Evolutionary conservation across 2,888 invertebrate genomes (phyloP).

Genomic region (Holacanthella duospinosa): DNA sequence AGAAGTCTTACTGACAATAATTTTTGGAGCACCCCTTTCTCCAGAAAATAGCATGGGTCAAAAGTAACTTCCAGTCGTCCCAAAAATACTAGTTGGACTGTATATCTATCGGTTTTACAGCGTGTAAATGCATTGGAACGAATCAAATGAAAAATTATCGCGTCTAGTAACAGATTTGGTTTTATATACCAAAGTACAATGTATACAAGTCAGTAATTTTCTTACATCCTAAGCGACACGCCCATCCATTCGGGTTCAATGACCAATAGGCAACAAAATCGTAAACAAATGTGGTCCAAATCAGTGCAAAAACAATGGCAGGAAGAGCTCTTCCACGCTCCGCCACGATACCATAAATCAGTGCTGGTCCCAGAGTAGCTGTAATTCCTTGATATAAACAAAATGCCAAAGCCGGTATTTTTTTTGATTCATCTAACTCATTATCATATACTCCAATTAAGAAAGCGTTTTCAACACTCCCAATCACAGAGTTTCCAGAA

Average conservation of each 20-base stretch:
- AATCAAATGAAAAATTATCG: no score
- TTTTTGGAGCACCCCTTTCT: no score
- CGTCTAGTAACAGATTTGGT: no score
- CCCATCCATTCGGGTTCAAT: constrained; percentile 16
- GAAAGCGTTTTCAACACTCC: constrained; percentile 15
- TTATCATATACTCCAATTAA: constrained; percentile 14
- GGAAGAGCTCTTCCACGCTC: constrained; percentile 28
- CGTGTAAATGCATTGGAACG: no score
- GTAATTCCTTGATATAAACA: constrained; percentile 29
- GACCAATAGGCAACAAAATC: constrained; percentile 16
- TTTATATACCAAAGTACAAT: background rate
- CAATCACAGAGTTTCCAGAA: constrained; percentile 18
- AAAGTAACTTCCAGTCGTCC: no score
- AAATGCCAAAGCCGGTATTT: constrained; percentile 16
- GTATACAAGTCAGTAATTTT: background rate
- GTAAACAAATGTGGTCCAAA: constrained; percentile 29
- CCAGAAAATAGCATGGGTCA: no score
- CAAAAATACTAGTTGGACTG: no score
- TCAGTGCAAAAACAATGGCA: constrained; percentile 23
- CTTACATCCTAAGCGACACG: constrained; percentile 1
- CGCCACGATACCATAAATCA: constrained; percentile 25
- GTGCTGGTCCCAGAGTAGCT: constrained; percentile 20
- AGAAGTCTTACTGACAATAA: no score
- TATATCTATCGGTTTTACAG: no score
- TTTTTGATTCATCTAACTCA: no score